Evolutionary conservation across 2,113 vertebrate species (phyloP).

Genomic region (Lagenorhynchus albirostris): DNA sequence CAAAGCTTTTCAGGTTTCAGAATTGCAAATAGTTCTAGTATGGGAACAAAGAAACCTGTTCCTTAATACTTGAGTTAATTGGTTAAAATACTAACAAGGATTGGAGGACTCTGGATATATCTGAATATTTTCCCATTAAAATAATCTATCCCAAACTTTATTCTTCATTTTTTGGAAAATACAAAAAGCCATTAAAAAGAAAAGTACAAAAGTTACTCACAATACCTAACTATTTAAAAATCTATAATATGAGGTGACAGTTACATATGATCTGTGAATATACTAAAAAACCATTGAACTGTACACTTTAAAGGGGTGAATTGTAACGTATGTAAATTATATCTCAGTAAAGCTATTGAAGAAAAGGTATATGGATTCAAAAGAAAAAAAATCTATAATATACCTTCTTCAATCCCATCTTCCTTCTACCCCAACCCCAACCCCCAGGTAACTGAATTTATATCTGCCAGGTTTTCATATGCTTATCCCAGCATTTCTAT

Average conservation of each 20-base stretch:
- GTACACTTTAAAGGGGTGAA: not conserved
- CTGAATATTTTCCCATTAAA: conserved; percentile 13
- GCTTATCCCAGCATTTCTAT: not conserved
- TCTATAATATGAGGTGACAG: not conserved
- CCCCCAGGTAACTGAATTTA: not conserved
- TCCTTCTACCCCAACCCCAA: not conserved
- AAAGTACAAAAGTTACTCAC: not conserved
- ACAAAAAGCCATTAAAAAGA: not conserved
- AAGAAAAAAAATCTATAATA: not conserved
- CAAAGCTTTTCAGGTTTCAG: not conserved
- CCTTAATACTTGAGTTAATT: not conserved
- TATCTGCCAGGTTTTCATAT: not conserved
- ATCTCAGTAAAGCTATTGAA: not conserved
- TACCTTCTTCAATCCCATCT: not conserved
- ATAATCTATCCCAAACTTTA: not conserved
- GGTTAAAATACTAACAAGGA: conserved; percentile 20
- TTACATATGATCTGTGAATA: not conserved
- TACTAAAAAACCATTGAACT: not conserved
- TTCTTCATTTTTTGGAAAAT: conserved; percentile 10
- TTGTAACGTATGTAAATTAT: not conserved
- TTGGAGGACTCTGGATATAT: not conserved
- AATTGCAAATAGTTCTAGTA: not conserved
- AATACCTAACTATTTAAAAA: not conserved
- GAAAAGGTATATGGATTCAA: not conserved
- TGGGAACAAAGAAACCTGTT: not conserved